Conservation (phyloP, 2,888 invertebrate genomes). For the Lypha dubia region DNA sequence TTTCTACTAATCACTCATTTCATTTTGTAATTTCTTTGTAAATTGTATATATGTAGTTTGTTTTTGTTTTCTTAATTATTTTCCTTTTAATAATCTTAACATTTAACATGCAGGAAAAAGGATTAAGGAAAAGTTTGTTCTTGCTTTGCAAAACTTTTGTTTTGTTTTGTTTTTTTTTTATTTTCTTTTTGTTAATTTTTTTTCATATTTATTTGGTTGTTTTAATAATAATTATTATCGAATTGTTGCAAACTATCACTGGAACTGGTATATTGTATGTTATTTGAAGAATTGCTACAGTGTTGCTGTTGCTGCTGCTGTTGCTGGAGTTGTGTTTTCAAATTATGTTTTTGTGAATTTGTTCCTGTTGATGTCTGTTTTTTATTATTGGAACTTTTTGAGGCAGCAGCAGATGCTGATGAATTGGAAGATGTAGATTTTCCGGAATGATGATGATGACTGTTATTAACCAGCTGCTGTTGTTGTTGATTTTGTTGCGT, state of each 20-base stretch:
- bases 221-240: conserved; percentile 78
- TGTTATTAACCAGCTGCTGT: neutral
- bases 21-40: conserved; percentile 30
- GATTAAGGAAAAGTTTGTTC: conserved; percentile 7
- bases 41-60: too few species aligned
- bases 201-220: conserved; percentile 4
- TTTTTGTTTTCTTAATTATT: neutral
- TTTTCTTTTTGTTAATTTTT: conserved; percentile 12
- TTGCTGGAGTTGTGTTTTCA: conserved; percentile 42
- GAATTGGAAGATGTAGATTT: conserved; percentile 64
- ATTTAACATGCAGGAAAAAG: conserved; percentile 62
- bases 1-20: conserved; percentile 60
- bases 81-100: conserved; percentile 53
- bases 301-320: conserved; percentile 73
- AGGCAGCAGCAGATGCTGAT: conserved; percentile 26
- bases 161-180: too few species aligned
- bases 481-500: conserved; percentile 50
- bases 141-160: conserved; percentile 21
- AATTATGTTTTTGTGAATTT: conserved; percentile 44
- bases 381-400: conserved; percentile 57
- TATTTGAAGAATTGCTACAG: conserved; percentile 70
- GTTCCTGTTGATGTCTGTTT: conserved; percentile 36
- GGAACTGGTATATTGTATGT: conserved; percentile 79
- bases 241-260: conserved; percentile 82
- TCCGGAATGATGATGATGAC: conserved; percentile 32